A percentile compares a stretch with the other conserved stretches of the same genome.
Conservation (phyloP, 2,797 vertebrate genomes). For the Benthosema pterotum region DNA sequence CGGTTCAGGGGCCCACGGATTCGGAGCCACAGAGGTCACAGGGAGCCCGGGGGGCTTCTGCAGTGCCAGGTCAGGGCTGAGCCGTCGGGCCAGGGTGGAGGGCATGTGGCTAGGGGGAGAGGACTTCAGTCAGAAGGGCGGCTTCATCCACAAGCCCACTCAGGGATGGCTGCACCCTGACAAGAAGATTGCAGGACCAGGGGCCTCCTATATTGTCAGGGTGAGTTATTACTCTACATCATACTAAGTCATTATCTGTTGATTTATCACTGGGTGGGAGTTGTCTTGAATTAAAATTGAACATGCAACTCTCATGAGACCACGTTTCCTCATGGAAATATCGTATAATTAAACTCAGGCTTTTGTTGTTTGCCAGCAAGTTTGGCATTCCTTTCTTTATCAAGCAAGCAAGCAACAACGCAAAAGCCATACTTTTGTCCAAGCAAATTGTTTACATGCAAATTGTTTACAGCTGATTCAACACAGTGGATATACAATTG, state of each 20-base stretch:
- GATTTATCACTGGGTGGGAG: background rate
- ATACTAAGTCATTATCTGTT: background rate
- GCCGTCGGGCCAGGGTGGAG: slow-evolving; percentile 78
- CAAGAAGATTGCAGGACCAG: slow-evolving; percentile 87
- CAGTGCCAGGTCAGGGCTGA: slow-evolving; percentile 72
- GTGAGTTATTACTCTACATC: slow-evolving; percentile 78
- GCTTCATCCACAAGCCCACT: slow-evolving; percentile 92
- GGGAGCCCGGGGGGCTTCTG: slow-evolving; percentile 65
- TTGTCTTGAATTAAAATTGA: background rate
- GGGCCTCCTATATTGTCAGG: slow-evolving; percentile 91
- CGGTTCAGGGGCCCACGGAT: slow-evolving; percentile 61
- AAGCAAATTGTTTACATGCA: background rate
- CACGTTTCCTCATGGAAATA: background rate
- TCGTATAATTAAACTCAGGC: background rate
- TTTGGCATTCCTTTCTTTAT: background rate
- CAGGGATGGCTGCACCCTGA: slow-evolving; percentile 95
- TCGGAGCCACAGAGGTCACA: slow-evolving; percentile 58
- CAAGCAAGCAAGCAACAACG: background rate
- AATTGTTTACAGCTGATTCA: background rate
- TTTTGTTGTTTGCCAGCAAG: background rate
- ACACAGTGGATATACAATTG: background rate
- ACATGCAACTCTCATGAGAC: background rate
- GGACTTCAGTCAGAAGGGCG: slow-evolving; percentile 88
- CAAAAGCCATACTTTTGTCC: background rate
- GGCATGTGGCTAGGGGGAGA: slow-evolving; percentile 81